Base-by-base conservation (phyloP, 23 tunicate species). In the Diplosoma virens region DNA sequence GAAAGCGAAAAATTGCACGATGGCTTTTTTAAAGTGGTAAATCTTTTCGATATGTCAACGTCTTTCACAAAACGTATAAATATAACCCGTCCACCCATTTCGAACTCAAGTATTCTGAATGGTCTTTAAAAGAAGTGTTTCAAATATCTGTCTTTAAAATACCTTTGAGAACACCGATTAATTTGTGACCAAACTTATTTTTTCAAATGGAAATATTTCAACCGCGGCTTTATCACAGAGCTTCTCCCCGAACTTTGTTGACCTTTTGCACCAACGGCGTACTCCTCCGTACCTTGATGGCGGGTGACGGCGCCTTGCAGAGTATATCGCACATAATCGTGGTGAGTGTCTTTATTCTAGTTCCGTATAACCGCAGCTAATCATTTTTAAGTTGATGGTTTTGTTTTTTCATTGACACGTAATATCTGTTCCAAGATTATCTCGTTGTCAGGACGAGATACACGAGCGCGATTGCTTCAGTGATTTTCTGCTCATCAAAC, bases 241-340 rank as follows among this genome's bases (percentile, higher is more conserved):
- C 88, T 23, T 90, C 97, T 7, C 97, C 97, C 25, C 69, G 97
- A 52, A 90, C 97, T 48, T 73, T 90, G 46, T 60, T 90, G 32
- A 90, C 97, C 25, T 84, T 90, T 35, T 90, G 97, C 56, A 90
- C 97, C n/a, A 90, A 90, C 67, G 97, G 90, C 37, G 97, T 90
- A 26, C 60, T 90, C 3, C 82, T 84, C 31, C 82, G 97, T 32
- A 90, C 97, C 2, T 59, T 90, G 77, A 90, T 90, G 97, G 82
- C 97, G 7, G 86, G 90, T 36, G 90, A 84, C 32, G 66, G 54
- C 25, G 79, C 81, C 2, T 37, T 84, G 28, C 81, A 88, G 53
- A 90, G 69, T 28, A 87, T 90, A 21, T 85, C 97, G 0, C 97
- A 90, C 45, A 67, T 90, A 30, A 84, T 90, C 64, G 78, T 90